These are phyloP conservation scores for Drosophila saltans DNA, from an alignment of 1,140 invertebrate genomes.

Conservation along the genomic window DNA sequence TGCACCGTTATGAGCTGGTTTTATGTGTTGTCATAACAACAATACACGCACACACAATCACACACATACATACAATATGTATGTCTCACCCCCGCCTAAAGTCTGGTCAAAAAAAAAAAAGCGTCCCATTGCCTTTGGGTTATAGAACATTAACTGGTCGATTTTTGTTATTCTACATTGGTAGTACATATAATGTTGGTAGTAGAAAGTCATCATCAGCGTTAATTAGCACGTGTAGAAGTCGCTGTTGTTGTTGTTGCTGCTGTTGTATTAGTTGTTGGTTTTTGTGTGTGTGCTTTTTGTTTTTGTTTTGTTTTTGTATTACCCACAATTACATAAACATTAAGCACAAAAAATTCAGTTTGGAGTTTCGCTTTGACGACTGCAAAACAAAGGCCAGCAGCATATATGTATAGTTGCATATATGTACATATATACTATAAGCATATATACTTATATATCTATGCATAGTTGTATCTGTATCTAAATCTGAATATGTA, in stretches of 20 bases:
- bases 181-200: slow-evolving; percentile 14
- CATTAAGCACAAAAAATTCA: slow-evolving; percentile 60
- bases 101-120: too few relatives aligned
- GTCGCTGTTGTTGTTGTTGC: not conserved
- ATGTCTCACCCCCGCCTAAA: not conserved
- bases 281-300: too few relatives aligned
- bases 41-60: not conserved
- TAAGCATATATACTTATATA: slow-evolving; percentile 30
- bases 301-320: slow-evolving; percentile 12
- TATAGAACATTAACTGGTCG: slow-evolving; percentile 41
- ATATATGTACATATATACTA: slow-evolving; percentile 18
- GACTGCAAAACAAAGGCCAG: slow-evolving; percentile 28
- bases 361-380: slow-evolving; percentile 25
- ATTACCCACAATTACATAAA: slow-evolving; percentile 72
- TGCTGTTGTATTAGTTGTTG: too few relatives aligned
- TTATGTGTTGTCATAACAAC: slow-evolving; percentile 52
- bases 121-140: not conserved
- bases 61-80: not conserved
- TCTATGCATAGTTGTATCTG: not conserved
- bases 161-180: slow-evolving; percentile 25
- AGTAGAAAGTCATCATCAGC: slow-evolving; percentile 42
- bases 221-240: slow-evolving; percentile 55
- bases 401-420: not conserved
- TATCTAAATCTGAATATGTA: slow-evolving; percentile 55
- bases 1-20: slow-evolving; percentile 12